Evolutionary conservation across 2,113 vertebrate genomes (phyloP).

Genomic region (Opisthocomus hoazin): DNA sequence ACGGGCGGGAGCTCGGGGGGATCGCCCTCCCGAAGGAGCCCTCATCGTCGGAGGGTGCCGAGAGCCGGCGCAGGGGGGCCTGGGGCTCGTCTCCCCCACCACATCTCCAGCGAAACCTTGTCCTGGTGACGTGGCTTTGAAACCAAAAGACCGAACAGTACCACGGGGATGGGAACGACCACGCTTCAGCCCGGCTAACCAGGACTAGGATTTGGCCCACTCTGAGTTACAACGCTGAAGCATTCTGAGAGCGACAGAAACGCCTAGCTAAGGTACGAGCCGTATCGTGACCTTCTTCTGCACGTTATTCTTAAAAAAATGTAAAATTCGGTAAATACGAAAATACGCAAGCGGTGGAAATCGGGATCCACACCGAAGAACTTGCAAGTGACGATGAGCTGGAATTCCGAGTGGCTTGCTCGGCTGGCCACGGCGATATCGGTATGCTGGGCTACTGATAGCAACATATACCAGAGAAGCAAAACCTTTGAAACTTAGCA

Average conservation of each 20-base stretch:
- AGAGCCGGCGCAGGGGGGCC: background rate
- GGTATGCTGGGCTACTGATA: background rate
- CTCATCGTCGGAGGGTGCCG: rapidly evolving
- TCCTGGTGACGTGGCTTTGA: background rate
- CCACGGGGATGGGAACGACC: background rate
- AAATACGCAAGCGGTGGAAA: background rate
- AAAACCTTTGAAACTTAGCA: background rate
- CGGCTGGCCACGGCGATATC: background rate
- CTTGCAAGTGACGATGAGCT: background rate
- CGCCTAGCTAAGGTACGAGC: background rate
- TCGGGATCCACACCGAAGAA: background rate
- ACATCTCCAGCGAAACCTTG: background rate
- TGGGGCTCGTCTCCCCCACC: background rate
- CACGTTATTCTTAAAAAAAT: conserved; percentile 1
- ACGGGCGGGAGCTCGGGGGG: rapidly evolving
- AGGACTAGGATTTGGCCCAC: background rate
- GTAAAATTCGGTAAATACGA: background rate
- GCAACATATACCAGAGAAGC: background rate
- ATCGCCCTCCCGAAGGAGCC: background rate
- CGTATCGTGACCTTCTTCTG: background rate
- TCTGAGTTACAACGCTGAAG: background rate
- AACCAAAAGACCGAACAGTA: background rate
- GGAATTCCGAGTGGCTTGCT: background rate
- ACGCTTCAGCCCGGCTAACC: background rate
- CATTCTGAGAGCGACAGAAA: conserved; percentile 13